Percentiles rank a stretch among this genome's conserved stretches.
phyloP scores from a whole-genome alignment of 2,888 invertebrate species.

The Catonia carolina region DNA sequence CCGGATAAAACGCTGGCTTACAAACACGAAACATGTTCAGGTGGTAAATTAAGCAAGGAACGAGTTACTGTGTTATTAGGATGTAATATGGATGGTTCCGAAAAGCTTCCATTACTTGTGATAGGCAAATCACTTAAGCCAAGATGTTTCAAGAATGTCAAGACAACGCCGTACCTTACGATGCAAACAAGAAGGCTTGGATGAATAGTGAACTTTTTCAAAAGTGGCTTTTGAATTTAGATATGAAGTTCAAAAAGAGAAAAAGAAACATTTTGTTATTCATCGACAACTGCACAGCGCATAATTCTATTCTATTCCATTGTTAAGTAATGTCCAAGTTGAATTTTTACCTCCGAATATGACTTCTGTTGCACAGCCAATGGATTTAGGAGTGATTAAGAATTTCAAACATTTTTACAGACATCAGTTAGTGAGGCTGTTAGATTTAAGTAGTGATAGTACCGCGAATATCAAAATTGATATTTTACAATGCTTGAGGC shows the following conservation, averaged over 20 bases:
- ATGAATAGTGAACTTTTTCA: conserved; percentile 20
- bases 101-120: not conserved
- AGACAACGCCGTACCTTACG: conserved; percentile 20
- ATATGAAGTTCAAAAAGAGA: conserved; percentile 11
- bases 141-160: not conserved
- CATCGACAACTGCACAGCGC: conserved; percentile 24
- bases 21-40: conserved; percentile 33
- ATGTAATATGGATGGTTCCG: not conserved
- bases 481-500: too few relatives aligned
- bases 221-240: conserved; percentile 13
- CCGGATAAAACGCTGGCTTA: conserved; percentile 36
- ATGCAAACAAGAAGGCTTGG: conserved; percentile 24
- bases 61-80: not conserved
- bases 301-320: conserved; percentile 3
- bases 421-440: too few relatives aligned
- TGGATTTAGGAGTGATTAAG: too few relatives aligned
- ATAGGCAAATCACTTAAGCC: not conserved
- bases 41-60: not conserved
- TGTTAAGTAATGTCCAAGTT: too few relatives aligned
- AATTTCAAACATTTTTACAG: too few relatives aligned
- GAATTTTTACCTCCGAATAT: conserved; percentile 19
- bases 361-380: conserved; percentile 25
- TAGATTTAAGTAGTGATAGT: too few relatives aligned
- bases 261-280: conserved; percentile 17
- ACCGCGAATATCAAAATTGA: too few relatives aligned